Conservation (phyloP, 2,888 invertebrate genomes). For the Flexamia atlantica region DNA sequence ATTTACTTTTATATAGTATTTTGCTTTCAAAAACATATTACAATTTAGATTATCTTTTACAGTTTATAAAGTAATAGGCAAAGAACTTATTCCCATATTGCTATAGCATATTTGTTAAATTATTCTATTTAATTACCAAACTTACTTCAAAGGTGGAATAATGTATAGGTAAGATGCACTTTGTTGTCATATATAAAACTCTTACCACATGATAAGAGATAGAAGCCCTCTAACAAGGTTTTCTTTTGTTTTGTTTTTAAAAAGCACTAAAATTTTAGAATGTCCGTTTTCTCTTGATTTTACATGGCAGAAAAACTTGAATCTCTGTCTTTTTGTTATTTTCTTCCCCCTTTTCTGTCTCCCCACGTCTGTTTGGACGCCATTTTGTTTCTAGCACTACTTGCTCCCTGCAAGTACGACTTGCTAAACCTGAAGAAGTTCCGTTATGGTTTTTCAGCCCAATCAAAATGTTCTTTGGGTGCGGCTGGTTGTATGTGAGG, state of each 20-base stretch:
- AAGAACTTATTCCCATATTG: no score
- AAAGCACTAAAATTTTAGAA: neutral
- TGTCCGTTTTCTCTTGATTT: neutral
- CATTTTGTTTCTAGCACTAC: slow-evolving; percentile 64
- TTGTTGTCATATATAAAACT: no score
- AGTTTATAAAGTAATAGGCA: no score
- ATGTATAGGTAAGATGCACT: no score
- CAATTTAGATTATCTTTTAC: no score
- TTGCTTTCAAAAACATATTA: no score
- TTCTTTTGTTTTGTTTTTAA: neutral
- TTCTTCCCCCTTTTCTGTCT: slow-evolving; percentile 58
- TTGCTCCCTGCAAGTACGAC: slow-evolving; percentile 63
- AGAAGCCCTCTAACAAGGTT: no score
- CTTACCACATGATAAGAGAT: no score
- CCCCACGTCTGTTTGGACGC: slow-evolving; percentile 45
- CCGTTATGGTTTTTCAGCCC: slow-evolving; percentile 81
- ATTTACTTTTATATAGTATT: no score
- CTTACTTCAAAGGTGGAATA: no score
- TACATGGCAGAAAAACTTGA: slow-evolving; percentile 12
- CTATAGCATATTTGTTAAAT: no score
- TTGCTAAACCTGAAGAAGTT: slow-evolving; percentile 64
- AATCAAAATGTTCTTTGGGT: slow-evolving; percentile 91
- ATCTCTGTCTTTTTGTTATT: slow-evolving; percentile 43
- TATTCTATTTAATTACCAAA: no score
- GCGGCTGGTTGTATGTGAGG: slow-evolving; percentile 92